These are phyloP conservation scores for Hypercompe scribonia DNA, from an alignment of 2,888 invertebrate genomes.

Conservation along the genomic window DNA sequence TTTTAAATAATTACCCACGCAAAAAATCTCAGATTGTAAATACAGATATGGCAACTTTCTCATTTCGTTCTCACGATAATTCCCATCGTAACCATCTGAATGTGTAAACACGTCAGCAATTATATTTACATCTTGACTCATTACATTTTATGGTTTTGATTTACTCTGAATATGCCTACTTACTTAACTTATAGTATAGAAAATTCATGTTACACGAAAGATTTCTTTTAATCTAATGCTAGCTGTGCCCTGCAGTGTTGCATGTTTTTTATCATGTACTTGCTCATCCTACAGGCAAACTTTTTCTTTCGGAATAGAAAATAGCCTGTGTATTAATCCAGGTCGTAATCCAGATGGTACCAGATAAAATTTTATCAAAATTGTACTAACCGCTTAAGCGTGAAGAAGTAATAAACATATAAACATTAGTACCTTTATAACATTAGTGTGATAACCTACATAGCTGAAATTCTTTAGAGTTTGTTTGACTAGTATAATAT, in stretches of 20 bases:
- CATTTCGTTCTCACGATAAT: conserved; percentile 12
- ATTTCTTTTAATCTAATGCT: too few species aligned
- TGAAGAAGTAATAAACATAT: neutral
- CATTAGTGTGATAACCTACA: too few species aligned
- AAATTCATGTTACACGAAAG: too few species aligned
- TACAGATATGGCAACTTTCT: conserved; percentile 2
- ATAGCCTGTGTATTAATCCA: too few species aligned
- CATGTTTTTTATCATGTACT: neutral
- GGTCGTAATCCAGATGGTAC: too few species aligned
- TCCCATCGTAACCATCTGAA: conserved; percentile 5
- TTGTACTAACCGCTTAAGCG: neutral
- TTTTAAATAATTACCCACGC: neutral
- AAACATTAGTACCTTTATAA: neutral
- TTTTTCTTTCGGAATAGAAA: neutral
- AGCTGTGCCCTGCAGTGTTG: too few species aligned
- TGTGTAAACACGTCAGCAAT: conserved; percentile 6
- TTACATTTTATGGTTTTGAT: neutral
- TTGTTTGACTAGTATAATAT: conserved; percentile 18
- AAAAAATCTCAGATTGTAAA: neutral
- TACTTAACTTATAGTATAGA: too few species aligned
- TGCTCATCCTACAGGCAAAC: neutral
- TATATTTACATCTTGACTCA: neutral
- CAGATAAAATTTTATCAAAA: neutral
- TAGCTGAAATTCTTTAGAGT: neutral
- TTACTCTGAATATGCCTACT: neutral